Percentiles rank a stretch among this genome's conserved stretches.
Evolutionary conservation across 1,140 invertebrate species (phyloP).

Genomic region (Drosophila mayri): DNA sequence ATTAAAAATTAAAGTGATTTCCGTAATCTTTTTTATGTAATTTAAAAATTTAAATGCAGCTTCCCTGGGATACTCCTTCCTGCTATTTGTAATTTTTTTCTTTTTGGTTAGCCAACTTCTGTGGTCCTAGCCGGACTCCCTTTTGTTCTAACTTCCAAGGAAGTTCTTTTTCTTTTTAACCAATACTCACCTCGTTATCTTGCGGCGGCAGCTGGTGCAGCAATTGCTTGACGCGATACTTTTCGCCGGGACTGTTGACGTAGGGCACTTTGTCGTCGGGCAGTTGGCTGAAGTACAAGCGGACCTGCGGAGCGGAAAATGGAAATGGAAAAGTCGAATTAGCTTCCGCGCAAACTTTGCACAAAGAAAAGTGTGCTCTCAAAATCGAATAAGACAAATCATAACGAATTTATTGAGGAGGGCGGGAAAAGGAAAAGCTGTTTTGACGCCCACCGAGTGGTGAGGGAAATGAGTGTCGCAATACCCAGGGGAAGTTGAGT

Average conservation of each 20-base stretch:
- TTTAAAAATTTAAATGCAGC: not conserved
- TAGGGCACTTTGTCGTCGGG: slow-evolving; percentile 99
- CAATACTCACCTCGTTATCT: slow-evolving; percentile 92
- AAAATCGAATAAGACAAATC: slow-evolving; percentile 35
- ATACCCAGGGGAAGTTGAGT: slow-evolving; percentile 9
- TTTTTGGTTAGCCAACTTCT: not conserved
- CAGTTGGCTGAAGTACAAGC: slow-evolving; percentile 97
- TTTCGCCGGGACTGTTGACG: slow-evolving; percentile 97
- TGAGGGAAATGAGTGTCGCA: slow-evolving; percentile 21
- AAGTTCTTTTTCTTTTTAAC: slow-evolving; percentile 13
- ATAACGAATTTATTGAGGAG: slow-evolving; percentile 43
- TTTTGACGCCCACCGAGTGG: slow-evolving; percentile 41
- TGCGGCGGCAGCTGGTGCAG: slow-evolving; percentile 98
- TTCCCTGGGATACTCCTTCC: not conserved
- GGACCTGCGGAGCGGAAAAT: slow-evolving; percentile 89
- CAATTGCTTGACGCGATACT: slow-evolving; percentile 96
- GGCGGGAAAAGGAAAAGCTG: not conserved
- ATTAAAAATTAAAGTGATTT: not conserved
- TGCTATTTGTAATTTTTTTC: not conserved
- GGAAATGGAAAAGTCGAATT: slow-evolving; percentile 7
- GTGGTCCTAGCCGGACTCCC: not conserved
- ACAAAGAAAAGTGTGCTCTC: slow-evolving; percentile 3
- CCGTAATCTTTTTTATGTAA: not conserved
- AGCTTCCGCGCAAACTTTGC: slow-evolving; percentile 18
- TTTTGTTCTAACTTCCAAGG: slow-evolving; percentile 4